Evolutionary conservation across 2,797 vertebrate genomes (phyloP), one percentile per base, ranked within the genome.

Genomic region (Gambusia yucatana): DNA sequence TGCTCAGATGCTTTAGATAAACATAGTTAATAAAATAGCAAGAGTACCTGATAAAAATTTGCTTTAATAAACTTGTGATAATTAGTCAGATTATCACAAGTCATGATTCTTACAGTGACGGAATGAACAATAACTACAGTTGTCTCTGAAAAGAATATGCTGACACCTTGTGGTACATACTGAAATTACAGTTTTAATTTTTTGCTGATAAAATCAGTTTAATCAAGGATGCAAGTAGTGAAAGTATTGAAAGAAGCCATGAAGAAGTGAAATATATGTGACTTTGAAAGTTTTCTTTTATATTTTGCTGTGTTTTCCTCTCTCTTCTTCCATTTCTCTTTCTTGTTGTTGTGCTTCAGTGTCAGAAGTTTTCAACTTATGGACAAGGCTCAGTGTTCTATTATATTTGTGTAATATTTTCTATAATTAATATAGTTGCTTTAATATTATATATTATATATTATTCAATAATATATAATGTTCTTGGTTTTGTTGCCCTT

Each of bases 161-260:
- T 90, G 93, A 88, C 93, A 91, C 20, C 92, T 73, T 67, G 82
- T 89, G 93, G 85, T 50, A 11, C 0, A 0, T 0, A 1, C 17
- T 17, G 9, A 25, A 1, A 90, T 65, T 55, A 67, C 81, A 86
- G 0, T 20, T 81, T 69, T 9, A 6, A 8, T 1, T 17, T 0
- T 36, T 63, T 36, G 14, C 10, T 59, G 2, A 33, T 16, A 33
- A 63, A 63, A 36, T 33, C 16, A 33, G 14, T 0, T 2, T 1
- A 61, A 33, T 14, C 28, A 61, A 25, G 13, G 30, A 33, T 36
- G 59, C 30, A 36, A 36, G 6, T 63, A 33, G 59, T 16, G 6
- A 63, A 63, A 63, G 6, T 17, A 33, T 33, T 17, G 7, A 33
- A 16, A 16, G 30, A 33, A 63, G 59, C 59, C 5, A 55, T 10